These are phyloP conservation scores for Aix galericulata DNA, from an alignment of 2,113 vertebrate genomes.

Conservation along the genomic window DNA sequence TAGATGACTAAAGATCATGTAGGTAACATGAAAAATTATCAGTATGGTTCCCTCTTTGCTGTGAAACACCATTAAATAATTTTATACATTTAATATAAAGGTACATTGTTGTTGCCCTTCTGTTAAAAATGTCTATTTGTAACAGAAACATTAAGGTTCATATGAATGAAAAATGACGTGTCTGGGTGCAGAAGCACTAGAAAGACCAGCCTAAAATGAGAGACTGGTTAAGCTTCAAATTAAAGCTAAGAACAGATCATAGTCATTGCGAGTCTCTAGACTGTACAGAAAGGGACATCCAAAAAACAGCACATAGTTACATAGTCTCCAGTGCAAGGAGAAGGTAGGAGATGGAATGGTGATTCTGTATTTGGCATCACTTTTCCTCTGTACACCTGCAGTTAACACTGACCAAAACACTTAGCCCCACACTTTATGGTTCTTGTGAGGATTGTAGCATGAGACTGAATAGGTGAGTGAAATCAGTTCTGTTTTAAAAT, in stretches of 20 bases:
- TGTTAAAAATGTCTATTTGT: not conserved
- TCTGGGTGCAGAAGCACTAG: not conserved
- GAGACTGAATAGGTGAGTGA: not conserved
- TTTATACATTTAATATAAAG: not conserved
- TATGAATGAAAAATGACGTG: not conserved
- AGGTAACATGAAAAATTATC: not conserved
- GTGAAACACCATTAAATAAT: not conserved
- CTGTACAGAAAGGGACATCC: not conserved
- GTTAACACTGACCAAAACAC: not conserved
- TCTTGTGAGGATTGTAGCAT: too few species aligned
- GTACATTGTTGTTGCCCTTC: not conserved
- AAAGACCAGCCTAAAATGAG: not conserved
- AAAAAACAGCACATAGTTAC: accelerated
- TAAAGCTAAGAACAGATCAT: not conserved
- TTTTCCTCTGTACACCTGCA: not conserved
- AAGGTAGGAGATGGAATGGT: not conserved
- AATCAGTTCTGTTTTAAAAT: not conserved
- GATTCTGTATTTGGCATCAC: not conserved
- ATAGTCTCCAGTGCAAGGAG: not conserved
- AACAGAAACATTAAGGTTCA: not conserved
- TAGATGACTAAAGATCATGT: not conserved
- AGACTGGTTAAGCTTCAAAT: not conserved
- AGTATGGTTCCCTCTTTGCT: not conserved
- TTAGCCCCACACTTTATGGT: not conserved
- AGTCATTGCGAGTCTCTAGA: not conserved